Base-by-base conservation (phyloP, 2,888 invertebrate species). In the Microplitis deprimator region DNA sequence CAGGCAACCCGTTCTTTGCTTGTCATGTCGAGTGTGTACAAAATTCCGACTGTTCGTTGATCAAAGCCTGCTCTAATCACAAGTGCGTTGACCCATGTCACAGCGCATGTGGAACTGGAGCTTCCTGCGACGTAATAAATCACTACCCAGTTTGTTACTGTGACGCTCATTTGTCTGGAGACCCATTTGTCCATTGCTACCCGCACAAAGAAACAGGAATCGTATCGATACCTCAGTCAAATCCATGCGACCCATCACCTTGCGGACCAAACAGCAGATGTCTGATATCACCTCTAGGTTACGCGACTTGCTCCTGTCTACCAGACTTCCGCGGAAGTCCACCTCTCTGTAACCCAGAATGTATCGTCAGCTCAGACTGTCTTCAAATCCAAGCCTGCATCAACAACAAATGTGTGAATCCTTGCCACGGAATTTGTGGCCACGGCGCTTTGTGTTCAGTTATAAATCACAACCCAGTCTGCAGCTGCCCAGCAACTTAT, bases 211-310 rank as follows among this genome's bases (percentile, higher is more conserved):
- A 90, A 0, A 72, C 76, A 62, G 82, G 72, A 10, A 76, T 80
- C 8, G 64, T 68, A 6, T 77, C 80, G 40, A 80, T 76, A 78
- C 83, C 83, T 92, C 80, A 93, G 93, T 78, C 94, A 92, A 91
- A 87, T 77, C 92, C 87, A 67, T 91, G 90, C 83, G 87, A 83
- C 50, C 90, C 90, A 71, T 90, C 91, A 16, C 95, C 95, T 3
- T 95, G 96, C 86, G 96, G 95, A 77, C 93, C 94, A 10, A 96
- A 96, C 89, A 96, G 96, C 29, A 93, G 96, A 69, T 97, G 97
- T 86, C 95, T 94, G 91, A 93, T 95, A 10, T 85, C 87, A 0
- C 78, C 80, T 5, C 81, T 84, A 39, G 85, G 85, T 38, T 84
- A 81, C 70, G 84, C 84, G 16, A 81, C 82, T 1, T 97, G 97